These are phyloP conservation scores for Falco naumanni DNA, from an alignment of 2,797 vertebrate genomes.

Conservation along the genomic window DNA sequence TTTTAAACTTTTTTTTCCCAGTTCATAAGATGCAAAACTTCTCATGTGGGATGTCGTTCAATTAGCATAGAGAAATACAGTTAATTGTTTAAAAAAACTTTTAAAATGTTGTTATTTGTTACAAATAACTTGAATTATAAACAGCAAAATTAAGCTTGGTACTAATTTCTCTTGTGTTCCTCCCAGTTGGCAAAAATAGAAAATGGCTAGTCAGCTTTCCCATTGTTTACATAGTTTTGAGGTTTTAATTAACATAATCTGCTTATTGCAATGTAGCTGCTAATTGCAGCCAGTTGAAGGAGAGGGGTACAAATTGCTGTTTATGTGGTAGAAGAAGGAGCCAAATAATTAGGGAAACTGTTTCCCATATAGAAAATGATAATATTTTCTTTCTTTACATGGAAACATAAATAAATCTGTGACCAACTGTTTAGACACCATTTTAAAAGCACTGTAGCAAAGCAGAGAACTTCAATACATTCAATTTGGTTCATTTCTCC, in stretches of 20 bases:
- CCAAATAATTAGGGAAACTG: constrained; percentile 69
- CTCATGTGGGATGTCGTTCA: neutral
- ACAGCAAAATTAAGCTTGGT: constrained; percentile 51
- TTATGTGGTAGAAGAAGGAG: constrained; percentile 64
- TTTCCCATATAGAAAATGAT: constrained; percentile 59
- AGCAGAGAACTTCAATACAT: neutral
- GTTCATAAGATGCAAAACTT: neutral
- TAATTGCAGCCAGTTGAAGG: constrained; percentile 70
- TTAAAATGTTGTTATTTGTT: constrained; percentile 20
- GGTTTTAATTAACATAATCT: constrained; percentile 73
- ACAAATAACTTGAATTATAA: constrained; percentile 49
- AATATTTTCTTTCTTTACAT: constrained; percentile 56
- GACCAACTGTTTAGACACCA: constrained; percentile 56
- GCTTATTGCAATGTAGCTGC: constrained; percentile 67
- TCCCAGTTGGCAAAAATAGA: constrained; percentile 67
- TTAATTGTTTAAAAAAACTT: constrained; percentile 24
- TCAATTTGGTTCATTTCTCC: constrained; percentile 35
- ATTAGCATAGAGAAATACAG: neutral
- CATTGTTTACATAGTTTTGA: constrained; percentile 69
- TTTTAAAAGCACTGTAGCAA: constrained; percentile 52
- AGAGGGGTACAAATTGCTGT: constrained; percentile 70
- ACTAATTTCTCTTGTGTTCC: constrained; percentile 58
- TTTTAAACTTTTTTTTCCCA: neutral
- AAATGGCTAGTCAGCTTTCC: constrained; percentile 69
- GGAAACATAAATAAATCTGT: constrained; percentile 67